Evolutionary conservation across 2,888 invertebrate genomes (phyloP).

Genomic region (Cantharis rustica): DNA sequence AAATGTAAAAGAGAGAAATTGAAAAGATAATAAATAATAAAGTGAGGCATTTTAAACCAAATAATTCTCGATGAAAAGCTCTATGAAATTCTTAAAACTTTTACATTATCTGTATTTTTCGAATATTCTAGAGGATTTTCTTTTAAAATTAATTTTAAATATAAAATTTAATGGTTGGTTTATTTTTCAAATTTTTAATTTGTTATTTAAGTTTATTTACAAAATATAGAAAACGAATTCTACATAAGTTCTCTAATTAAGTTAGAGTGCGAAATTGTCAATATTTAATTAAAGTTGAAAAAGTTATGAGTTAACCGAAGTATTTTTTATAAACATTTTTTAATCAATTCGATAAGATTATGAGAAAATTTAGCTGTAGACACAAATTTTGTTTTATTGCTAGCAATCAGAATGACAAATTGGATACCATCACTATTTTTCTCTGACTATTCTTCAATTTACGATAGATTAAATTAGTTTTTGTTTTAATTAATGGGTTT

Average conservation of each 20-base stretch:
- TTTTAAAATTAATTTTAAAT: neutral
- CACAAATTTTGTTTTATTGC: neutral
- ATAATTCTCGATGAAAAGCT: neutral
- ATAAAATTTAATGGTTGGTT: neutral
- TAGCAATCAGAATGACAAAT: neutral
- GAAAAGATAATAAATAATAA: no score
- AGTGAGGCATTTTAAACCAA: no score
- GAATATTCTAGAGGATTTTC: neutral
- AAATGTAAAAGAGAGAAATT: no score
- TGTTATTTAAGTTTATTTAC: neutral
- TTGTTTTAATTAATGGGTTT: neutral
- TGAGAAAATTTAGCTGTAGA: neutral
- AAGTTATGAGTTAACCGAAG: neutral
- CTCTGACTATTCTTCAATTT: neutral
- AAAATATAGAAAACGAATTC: neutral
- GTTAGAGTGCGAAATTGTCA: neutral
- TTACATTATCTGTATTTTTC: neutral
- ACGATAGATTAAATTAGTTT: neutral
- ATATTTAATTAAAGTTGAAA: neutral
- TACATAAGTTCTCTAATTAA: neutral
- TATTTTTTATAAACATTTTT: neutral
- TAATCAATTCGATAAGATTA: neutral
- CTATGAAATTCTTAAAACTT: neutral
- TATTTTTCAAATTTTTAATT: neutral
- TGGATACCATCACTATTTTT: neutral